Conservation (phyloP, 2,888 invertebrate genomes). For the Polietes domitor region DNA sequence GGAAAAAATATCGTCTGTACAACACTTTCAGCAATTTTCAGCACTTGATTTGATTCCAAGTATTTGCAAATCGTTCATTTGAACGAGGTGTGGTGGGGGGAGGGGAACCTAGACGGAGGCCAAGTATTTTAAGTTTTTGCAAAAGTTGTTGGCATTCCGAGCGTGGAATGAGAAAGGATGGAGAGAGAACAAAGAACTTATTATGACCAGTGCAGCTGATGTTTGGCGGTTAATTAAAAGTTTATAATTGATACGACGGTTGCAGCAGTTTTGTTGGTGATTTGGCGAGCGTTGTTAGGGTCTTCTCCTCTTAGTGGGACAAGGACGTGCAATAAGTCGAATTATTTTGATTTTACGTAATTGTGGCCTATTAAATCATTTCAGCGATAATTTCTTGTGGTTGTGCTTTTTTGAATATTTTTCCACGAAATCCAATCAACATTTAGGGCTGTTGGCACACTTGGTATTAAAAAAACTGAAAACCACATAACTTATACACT, state of each 20-base stretch:
- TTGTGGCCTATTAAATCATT: too few species aligned
- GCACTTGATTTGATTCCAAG: neutral
- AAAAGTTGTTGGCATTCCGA: neutral
- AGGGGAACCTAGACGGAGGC: neutral
- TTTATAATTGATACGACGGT: neutral
- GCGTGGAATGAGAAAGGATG: neutral
- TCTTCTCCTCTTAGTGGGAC: too few species aligned
- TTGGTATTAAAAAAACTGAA: too few species aligned
- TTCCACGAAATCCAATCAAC: too few species aligned
- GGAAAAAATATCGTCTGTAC: too few species aligned
- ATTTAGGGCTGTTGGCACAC: too few species aligned
- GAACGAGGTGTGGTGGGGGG: too few species aligned
- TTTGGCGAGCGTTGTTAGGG: neutral
- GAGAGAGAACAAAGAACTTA: too few species aligned
- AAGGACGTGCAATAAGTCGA: neutral
- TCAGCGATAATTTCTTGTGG: too few species aligned
- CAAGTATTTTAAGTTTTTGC: neutral
- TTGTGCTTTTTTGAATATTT: too few species aligned
- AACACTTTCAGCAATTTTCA: neutral
- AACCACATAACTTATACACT: too few species aligned
- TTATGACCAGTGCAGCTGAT: neutral
- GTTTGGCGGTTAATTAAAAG: neutral
- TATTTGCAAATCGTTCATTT: neutral
- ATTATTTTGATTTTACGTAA: too few species aligned
- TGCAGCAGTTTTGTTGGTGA: constrained; percentile 3